phyloP scores from a whole-genome alignment of 2,113 vertebrate genomes.

The Seriola rivoliana region DNA sequence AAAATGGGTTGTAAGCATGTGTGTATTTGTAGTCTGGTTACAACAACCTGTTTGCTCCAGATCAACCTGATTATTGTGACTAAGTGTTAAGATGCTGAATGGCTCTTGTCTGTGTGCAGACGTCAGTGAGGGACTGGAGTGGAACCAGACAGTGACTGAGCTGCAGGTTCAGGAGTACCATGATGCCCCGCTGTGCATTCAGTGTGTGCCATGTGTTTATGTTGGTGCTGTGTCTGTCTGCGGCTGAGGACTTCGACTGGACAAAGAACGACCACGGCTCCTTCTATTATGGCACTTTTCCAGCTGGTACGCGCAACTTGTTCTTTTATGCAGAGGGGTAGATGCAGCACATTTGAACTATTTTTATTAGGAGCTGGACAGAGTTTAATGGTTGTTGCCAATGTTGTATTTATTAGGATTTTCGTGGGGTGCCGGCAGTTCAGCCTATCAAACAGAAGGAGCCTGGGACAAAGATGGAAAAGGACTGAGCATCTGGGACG shows the following conservation, averaged over 20 bases:
- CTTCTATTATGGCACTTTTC: slow-evolving; percentile 96
- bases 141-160: slow-evolving; percentile 59
- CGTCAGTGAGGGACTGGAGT: slow-evolving; percentile 55
- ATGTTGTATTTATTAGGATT: slow-evolving; percentile 84
- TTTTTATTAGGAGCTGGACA: not conserved
- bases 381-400: not conserved
- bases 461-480: slow-evolving; percentile 96
- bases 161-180: slow-evolving; percentile 76
- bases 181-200: slow-evolving; percentile 59
- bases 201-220: slow-evolving; percentile 82
- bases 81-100: slow-evolving; percentile 10
- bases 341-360: not conserved
- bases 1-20: slow-evolving; percentile 2
- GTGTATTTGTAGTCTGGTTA: not conserved
- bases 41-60: slow-evolving; percentile 1
- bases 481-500: slow-evolving; percentile 95
- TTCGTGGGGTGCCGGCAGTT: slow-evolving; percentile 94
- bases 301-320: slow-evolving; percentile 82
- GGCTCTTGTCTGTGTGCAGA: slow-evolving; percentile 50
- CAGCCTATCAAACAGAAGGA: slow-evolving; percentile 96
- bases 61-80: not conserved
- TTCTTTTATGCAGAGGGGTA: not conserved
- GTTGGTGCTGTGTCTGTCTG: slow-evolving; percentile 81
- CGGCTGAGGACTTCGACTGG: slow-evolving; percentile 86
- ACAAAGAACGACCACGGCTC: slow-evolving; percentile 89